Evolutionary conservation across 1,140 invertebrate species (phyloP).

Genomic region (Penaeus vannamei): DNA sequence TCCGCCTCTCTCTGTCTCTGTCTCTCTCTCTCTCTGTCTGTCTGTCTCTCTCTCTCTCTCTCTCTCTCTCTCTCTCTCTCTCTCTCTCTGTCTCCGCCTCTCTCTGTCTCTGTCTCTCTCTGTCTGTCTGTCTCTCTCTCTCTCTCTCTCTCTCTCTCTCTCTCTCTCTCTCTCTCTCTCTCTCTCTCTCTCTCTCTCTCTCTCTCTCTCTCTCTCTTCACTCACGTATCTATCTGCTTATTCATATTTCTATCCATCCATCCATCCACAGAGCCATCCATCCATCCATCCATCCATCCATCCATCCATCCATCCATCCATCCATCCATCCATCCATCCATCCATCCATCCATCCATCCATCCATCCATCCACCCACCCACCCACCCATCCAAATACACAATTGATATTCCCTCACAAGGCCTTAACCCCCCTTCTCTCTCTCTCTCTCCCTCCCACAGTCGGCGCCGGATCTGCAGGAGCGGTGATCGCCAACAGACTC

Average conservation of each 20-base stretch:
- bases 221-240: too few species aligned
- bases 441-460: constrained; percentile 71
- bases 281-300: background rate
- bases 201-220: background rate
- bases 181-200: background rate
- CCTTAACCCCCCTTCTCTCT: background rate
- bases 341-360: background rate
- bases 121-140: background rate
- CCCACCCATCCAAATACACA: too few species aligned
- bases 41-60: background rate
- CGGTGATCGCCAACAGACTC: constrained; percentile 92
- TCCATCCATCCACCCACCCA: background rate
- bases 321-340: background rate
- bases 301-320: background rate
- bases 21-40: background rate
- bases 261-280: background rate
- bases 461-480: constrained; percentile 95
- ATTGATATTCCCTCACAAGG: background rate
- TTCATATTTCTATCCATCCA: background rate
- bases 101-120: background rate
- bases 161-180: background rate
- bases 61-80: background rate
- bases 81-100: background rate
- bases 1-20: background rate
- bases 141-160: constrained; percentile 26